These are phyloP conservation scores for Berghia stephanieae DNA, from an alignment of 1,140 invertebrate species.

Conservation along the genomic window DNA sequence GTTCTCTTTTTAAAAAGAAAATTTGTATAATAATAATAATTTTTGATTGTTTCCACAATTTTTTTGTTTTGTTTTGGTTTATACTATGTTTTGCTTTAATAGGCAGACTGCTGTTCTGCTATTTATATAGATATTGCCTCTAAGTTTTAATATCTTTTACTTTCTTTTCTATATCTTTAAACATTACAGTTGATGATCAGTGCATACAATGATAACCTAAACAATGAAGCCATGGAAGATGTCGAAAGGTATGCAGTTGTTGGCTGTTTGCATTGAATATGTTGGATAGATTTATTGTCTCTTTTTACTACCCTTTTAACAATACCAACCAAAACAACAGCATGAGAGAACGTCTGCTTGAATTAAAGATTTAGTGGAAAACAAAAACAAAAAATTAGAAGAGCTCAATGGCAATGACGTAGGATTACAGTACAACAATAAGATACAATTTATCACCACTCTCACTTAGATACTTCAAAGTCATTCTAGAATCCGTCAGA, in stretches of 20 bases:
- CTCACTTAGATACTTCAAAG: too few species aligned
- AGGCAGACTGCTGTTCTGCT: not conserved
- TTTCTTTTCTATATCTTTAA: too few species aligned
- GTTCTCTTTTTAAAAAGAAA: not conserved
- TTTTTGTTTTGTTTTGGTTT: not conserved
- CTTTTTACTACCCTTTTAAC: too few species aligned
- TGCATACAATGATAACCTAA: conserved; percentile 85
- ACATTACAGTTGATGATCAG: conserved; percentile 83
- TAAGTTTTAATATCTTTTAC: conserved; percentile 2
- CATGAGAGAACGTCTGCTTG: too few species aligned
- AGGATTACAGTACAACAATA: too few species aligned
- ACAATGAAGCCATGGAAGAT: conserved; percentile 84
- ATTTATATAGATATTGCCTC: not conserved
- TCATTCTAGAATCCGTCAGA: too few species aligned
- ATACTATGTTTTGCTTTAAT: not conserved
- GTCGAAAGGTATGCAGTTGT: conserved; percentile 74
- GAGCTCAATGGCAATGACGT: too few species aligned
- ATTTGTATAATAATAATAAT: not conserved
- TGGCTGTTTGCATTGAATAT: not conserved
- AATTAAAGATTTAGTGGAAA: too few species aligned
- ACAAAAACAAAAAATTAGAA: too few species aligned
- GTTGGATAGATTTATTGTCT: too few species aligned
- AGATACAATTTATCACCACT: too few species aligned
- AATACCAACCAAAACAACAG: too few species aligned
- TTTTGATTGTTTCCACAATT: not conserved